Percentiles rank a stretch among this genome's conserved stretches.
Conservation (phyloP, 1,140 invertebrate genomes). For the Drosophila mojavensis region DNA sequence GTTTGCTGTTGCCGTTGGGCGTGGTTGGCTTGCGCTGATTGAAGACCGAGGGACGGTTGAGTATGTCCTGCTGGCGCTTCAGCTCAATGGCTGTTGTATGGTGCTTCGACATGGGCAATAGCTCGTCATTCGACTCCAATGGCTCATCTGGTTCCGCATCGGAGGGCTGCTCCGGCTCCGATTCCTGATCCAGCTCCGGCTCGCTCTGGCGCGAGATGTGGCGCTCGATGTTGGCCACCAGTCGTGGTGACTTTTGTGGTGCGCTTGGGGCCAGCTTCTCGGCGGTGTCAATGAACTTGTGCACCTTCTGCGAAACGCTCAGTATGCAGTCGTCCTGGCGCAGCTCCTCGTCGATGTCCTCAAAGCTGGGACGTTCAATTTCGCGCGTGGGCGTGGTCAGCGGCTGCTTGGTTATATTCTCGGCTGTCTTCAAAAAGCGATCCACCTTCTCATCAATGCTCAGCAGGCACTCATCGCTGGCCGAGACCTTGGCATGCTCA, state of each 20-base stretch:
- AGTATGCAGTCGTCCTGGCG: conserved; percentile 86
- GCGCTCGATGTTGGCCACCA: conserved; percentile 84
- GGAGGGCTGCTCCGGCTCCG: conserved; percentile 42
- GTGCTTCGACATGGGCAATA: conserved; percentile 65
- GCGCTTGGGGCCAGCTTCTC: conserved; percentile 84
- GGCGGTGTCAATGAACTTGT: conserved; percentile 86
- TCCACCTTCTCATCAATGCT: conserved; percentile 88
- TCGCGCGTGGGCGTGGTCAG: conserved; percentile 82
- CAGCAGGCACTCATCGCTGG: conserved; percentile 87
- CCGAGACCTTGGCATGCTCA: conserved; percentile 83
- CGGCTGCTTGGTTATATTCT: conserved; percentile 85
- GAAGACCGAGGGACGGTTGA: conserved; percentile 84
- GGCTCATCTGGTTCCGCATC: conserved; percentile 28
- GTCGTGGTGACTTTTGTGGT: conserved; percentile 78
- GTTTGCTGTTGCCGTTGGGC: conserved; percentile 15
- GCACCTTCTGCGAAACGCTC: conserved; percentile 87
- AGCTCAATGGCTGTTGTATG: conserved; percentile 72
- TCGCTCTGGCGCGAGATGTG: conserved; percentile 83
- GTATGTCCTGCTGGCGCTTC: conserved; percentile 84
- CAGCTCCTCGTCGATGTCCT: conserved; percentile 85
- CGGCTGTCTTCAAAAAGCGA: conserved; percentile 87
- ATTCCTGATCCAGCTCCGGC: conserved; percentile 49
- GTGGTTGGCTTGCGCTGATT: conserved; percentile 35
- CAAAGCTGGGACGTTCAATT: conserved; percentile 85
- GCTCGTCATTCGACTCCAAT: conserved; percentile 47